Conservation (phyloP, 2,113 vertebrate genomes). For the Motacilla tschutschensis region DNA sequence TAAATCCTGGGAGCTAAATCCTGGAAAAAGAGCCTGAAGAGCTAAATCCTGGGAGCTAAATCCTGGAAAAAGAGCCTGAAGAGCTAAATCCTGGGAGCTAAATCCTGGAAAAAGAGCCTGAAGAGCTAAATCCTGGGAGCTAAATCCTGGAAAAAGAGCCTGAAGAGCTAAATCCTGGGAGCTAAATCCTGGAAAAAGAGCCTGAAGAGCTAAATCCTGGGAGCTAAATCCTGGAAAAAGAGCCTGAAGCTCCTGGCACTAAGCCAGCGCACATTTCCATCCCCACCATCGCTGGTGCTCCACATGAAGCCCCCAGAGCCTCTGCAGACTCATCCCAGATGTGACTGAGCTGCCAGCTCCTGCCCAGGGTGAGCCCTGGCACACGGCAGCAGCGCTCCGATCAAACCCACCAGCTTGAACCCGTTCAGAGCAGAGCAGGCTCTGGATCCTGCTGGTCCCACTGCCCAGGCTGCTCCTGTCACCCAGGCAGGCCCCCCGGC, state of each 20-base stretch:
- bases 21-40: too few species aligned
- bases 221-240: not conserved
- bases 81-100: too few species aligned
- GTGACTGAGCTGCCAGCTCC: not conserved
- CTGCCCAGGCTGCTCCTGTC: not conserved
- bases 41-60: not conserved
- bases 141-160: not conserved
- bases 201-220: too few species aligned
- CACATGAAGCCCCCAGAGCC: not conserved
- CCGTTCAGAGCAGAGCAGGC: not conserved
- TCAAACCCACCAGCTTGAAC: not conserved
- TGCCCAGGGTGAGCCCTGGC: rapidly evolving
- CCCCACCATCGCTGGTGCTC: not conserved
- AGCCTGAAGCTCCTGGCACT: not conserved
- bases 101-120: too few species aligned
- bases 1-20: too few species aligned
- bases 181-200: too few species aligned
- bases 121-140: not conserved
- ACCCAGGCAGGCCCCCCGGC: not conserved
- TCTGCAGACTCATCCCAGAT: not conserved
- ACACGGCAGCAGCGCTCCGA: not conserved
- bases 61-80: not conserved
- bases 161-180: too few species aligned
- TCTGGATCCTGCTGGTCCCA: rapidly evolving
- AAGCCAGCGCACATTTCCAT: not conserved